These are phyloP conservation scores for Isoperla grammatica DNA, from an alignment of 2,888 invertebrate species.

Conservation along the genomic window DNA sequence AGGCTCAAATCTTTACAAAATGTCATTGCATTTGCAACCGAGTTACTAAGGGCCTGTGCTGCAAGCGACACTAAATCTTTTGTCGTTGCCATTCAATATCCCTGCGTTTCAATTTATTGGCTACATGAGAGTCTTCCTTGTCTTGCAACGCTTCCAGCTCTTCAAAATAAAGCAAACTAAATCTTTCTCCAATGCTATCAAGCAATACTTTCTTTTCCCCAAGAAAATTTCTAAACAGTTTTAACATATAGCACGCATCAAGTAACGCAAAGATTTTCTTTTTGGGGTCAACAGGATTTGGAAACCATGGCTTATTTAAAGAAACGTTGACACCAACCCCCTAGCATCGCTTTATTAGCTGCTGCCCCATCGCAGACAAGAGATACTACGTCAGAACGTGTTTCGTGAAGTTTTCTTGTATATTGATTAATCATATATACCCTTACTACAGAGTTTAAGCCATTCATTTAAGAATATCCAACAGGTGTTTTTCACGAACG, in stretches of 20 bases:
- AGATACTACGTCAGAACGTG: constrained; percentile 31
- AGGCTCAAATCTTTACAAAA: constrained; percentile 20
- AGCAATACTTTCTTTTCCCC: constrained; percentile 15
- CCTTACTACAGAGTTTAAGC: constrained; percentile 33
- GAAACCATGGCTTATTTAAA: constrained; percentile 14
- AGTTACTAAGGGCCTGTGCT: constrained; percentile 23
- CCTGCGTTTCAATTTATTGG: constrained; percentile 25
- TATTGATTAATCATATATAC: constrained; percentile 32
- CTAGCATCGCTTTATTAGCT: constrained; percentile 32
- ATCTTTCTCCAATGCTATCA: background rate
- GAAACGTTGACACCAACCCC: constrained; percentile 25
- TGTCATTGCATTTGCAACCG: constrained; percentile 23
- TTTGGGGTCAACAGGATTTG: constrained; percentile 22
- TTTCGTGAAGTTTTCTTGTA: constrained; percentile 31
- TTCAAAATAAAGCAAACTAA: constrained; percentile 26
- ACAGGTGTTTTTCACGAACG: constrained; percentile 35
- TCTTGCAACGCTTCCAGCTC: constrained; percentile 25
- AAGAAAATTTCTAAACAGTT: constrained; percentile 29
- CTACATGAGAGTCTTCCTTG: constrained; percentile 26
- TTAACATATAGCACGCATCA: constrained; percentile 32
- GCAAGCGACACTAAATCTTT: constrained; percentile 3
- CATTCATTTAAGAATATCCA: constrained; percentile 36
- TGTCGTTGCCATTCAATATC: constrained; percentile 23
- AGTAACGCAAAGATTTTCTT: constrained; percentile 24
- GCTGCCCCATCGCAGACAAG: constrained; percentile 37